Evolutionary conservation across 1,140 invertebrate species (phyloP).

Genomic region (Diorhabda sublineata): DNA sequence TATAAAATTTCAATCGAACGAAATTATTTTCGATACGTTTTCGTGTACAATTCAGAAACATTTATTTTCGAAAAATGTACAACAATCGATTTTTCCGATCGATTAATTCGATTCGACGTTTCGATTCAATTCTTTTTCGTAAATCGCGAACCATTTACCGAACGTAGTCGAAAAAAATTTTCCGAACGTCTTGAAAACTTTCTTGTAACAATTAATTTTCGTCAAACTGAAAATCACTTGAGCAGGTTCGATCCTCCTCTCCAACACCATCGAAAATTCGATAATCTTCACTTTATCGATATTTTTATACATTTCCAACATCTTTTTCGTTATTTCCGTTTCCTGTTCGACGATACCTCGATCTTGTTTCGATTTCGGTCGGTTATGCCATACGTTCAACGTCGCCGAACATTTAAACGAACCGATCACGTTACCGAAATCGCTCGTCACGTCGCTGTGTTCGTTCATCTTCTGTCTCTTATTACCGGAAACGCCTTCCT

Average conservation of each 20-base stretch:
- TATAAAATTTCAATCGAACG: too few relatives aligned
- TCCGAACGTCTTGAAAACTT: conserved; percentile 28
- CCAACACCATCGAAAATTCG: conserved; percentile 23
- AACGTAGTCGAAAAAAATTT: conserved; percentile 24
- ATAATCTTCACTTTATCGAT: conserved; percentile 19
- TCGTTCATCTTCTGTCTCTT: conserved; percentile 19
- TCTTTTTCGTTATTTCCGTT: conserved; percentile 21
- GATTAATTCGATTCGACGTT: too few relatives aligned
- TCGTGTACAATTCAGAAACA: too few relatives aligned
- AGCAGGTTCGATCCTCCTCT: conserved; percentile 13
- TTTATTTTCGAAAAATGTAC: too few relatives aligned
- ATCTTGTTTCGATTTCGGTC: conserved; percentile 20
- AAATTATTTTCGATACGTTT: too few relatives aligned
- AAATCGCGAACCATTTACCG: conserved; percentile 29
- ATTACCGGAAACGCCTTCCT: conserved; percentile 9
- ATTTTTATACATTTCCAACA: conserved; percentile 21
- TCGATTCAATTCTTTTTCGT: conserved; percentile 28
- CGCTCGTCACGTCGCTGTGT: conserved; percentile 22
- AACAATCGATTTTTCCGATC: too few relatives aligned
- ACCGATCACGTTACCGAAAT: conserved; percentile 6
- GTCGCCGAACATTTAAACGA: conserved; percentile 28
- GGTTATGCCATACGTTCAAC: conserved; percentile 29
- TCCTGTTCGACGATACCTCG: conserved; percentile 21
- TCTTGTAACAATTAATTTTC: conserved; percentile 28
- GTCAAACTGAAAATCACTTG: conserved; percentile 21